Conservation (phyloP, 2,888 invertebrate genomes). For the Dryobotodes eremita region DNA sequence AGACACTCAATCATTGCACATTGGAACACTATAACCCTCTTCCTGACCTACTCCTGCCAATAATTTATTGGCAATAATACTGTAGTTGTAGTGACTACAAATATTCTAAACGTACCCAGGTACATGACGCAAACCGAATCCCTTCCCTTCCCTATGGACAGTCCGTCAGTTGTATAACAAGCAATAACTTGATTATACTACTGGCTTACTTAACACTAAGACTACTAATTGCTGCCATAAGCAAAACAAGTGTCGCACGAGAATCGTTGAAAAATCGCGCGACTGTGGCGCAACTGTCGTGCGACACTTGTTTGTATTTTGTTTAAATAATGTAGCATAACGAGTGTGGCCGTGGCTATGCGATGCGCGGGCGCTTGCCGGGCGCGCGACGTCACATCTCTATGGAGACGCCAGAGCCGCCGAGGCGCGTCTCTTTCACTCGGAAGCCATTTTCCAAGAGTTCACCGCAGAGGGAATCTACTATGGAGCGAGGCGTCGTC, state of each 20-base stretch:
- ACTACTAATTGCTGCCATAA: slow-evolving; percentile 43
- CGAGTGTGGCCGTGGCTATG: slow-evolving; percentile 51
- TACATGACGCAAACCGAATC: slow-evolving; percentile 38
- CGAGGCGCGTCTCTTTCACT: slow-evolving; percentile 90
- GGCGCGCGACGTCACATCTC: slow-evolving; percentile 81
- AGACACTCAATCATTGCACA: slow-evolving; percentile 57
- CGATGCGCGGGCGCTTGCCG: slow-evolving; percentile 65
- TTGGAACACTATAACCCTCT: slow-evolving; percentile 60
- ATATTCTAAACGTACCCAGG: slow-evolving; percentile 48
- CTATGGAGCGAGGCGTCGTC: slow-evolving; percentile 77
- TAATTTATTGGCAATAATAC: slow-evolving; percentile 39
- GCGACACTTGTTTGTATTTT: slow-evolving; percentile 34
- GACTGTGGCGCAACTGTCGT: slow-evolving; percentile 34
- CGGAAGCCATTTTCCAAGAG: slow-evolving; percentile 89
- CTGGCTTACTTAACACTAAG: slow-evolving; percentile 42
- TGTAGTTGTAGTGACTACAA: slow-evolving; percentile 53
- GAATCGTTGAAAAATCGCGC: slow-evolving; percentile 41
- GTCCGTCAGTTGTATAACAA: slow-evolving; percentile 53
- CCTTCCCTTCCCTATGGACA: slow-evolving; percentile 40
- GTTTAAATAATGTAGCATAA: slow-evolving; percentile 53
- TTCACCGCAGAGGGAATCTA: slow-evolving; percentile 83
- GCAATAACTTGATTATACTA: slow-evolving; percentile 57
- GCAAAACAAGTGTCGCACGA: slow-evolving; percentile 34
- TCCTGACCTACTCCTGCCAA: slow-evolving; percentile 41
- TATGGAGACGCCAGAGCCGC: slow-evolving; percentile 91